Percentiles rank a stretch among this genome's conserved stretches.
Conservation (phyloP, 2,797 vertebrate genomes). For the Danio kyathit region DNA sequence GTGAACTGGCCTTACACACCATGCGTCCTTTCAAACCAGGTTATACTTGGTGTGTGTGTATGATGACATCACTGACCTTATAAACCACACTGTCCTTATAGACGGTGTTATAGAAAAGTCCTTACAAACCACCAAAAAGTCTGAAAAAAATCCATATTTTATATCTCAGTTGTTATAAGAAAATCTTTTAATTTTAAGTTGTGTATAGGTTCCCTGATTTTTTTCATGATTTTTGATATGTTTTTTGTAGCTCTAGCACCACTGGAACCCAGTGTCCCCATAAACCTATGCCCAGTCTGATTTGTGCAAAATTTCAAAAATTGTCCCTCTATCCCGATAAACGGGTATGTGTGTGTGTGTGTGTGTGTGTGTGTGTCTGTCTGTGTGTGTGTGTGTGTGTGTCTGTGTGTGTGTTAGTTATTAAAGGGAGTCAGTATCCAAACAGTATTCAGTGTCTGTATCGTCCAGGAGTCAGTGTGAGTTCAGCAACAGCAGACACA, state of each 20-base stretch:
- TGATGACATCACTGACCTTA: too few species aligned
- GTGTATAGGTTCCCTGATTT: too few species aligned
- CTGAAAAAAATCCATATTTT: neutral
- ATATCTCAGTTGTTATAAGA: neutral
- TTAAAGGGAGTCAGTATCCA: neutral
- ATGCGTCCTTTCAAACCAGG: too few species aligned
- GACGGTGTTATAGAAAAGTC: constrained; percentile 16
- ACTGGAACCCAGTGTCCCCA: constrained; percentile 14
- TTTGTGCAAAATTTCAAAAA: neutral
- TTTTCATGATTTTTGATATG: too few species aligned
- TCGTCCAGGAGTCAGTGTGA: neutral
- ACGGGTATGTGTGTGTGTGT: constrained; percentile 2
- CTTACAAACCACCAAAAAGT: constrained; percentile 20
- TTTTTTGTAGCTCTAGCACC: constrained; percentile 29
- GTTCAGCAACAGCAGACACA: constrained; percentile 4
- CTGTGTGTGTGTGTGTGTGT: too few species aligned
- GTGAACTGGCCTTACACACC: constrained; percentile 10
- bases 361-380: too few species aligned
- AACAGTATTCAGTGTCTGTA: neutral
- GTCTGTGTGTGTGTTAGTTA: too few species aligned
- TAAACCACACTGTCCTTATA: constrained; percentile 29
- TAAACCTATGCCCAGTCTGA: neutral
- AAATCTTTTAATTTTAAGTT: too few species aligned
- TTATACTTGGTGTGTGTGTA: too few species aligned
- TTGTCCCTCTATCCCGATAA: constrained; percentile 2